A percentile compares a stretch with the other conserved stretches of the same genome.
Conservation (phyloP, 2,888 invertebrate species). For the Dasypogon diadema region DNA sequence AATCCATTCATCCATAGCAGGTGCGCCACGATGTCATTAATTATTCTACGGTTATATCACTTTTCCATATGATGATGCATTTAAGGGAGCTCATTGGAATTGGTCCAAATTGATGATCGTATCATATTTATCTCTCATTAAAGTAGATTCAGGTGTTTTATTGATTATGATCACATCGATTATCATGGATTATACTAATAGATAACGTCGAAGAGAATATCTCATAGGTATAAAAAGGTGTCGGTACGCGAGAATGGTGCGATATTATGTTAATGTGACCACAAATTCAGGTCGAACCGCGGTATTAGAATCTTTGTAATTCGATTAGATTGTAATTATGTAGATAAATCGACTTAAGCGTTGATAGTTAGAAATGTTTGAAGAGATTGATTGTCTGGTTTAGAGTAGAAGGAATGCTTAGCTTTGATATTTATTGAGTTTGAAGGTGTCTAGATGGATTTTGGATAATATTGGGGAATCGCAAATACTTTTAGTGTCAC, state of each 20-base stretch:
- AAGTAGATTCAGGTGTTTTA: neutral
- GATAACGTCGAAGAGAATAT: no score
- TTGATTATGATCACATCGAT: neutral
- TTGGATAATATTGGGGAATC: no score
- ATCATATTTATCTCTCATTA: neutral
- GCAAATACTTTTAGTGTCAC: no score
- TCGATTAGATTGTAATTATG: neutral
- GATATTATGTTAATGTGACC: constrained; percentile 1
- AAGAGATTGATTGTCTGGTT: no score
- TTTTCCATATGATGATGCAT: no score
- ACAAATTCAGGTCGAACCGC: no score
- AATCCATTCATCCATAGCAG: constrained; percentile 11
- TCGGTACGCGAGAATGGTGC: neutral
- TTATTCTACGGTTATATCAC: neutral
- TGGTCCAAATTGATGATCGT: neutral
- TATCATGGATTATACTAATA: neutral
- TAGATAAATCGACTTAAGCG: no score
- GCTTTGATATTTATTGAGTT: no score
- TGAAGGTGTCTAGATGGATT: no score
- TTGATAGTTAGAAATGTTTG: no score
- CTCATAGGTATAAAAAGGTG: no score
- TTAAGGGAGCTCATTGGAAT: neutral
- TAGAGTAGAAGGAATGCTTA: no score
- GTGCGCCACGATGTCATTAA: constrained; percentile 27
- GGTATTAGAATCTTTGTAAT: neutral